phyloP scores from a whole-genome alignment of 92 coral and sea anemone genomes.

The Phenganax stokvisi region DNA sequence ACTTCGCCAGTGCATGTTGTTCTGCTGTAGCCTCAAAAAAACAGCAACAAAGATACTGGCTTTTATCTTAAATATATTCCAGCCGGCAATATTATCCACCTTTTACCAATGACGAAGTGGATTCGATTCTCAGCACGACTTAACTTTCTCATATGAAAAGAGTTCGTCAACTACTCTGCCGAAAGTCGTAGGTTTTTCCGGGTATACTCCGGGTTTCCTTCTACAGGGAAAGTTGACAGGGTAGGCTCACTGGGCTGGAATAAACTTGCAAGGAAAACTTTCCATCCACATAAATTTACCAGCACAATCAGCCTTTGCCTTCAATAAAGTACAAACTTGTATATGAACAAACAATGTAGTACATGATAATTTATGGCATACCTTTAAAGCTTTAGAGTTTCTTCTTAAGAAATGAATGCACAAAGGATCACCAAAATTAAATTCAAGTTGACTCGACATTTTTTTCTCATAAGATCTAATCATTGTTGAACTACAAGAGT shows the following conservation, averaged over 20 bases:
- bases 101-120: too few species aligned
- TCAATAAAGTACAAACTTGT: not conserved
- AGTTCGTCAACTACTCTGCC: too few species aligned
- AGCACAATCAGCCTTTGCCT: not conserved
- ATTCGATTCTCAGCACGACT: too few species aligned
- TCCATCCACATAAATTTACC: too few species aligned
- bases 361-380: constrained; percentile 1
- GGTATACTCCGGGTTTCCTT: too few species aligned
- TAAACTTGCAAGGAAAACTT: too few species aligned
- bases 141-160: too few species aligned
- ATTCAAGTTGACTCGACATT: constrained; percentile 63
- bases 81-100: not conserved
- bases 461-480: constrained; percentile 70
- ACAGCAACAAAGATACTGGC: not conserved
- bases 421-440: constrained; percentile 85
- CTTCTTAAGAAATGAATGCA: constrained; percentile 86
- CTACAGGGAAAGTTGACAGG: too few species aligned
- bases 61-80: not conserved
- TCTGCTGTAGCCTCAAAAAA: constrained; percentile 54
- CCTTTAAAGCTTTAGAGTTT: constrained; percentile 93
- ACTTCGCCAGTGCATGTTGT: constrained; percentile 86
- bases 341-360: not conserved
- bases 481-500: constrained; percentile 65
- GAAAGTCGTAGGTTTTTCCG: too few species aligned
- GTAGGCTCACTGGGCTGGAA: too few species aligned